Conservation (phyloP, 2,113 vertebrate species). For the Equus quagga region DNA sequence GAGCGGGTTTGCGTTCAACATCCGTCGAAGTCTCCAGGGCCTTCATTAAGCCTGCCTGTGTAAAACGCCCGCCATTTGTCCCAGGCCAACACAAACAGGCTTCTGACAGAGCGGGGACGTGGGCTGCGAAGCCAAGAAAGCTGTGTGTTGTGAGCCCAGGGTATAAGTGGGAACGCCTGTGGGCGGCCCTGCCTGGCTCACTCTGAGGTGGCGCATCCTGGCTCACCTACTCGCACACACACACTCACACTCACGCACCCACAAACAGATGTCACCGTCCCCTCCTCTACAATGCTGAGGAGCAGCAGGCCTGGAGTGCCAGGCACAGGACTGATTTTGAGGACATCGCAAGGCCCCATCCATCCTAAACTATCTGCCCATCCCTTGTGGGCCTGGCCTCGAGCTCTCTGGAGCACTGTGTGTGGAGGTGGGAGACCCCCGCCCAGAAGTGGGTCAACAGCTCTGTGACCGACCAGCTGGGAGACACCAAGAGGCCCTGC, state of each 20-base stretch:
- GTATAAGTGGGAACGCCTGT: neutral
- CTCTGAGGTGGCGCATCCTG: neutral
- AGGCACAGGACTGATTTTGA: rapidly evolving
- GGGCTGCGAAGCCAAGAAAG: neutral
- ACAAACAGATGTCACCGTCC: too few relatives aligned
- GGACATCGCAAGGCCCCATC: rapidly evolving
- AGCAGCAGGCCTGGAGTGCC: rapidly evolving
- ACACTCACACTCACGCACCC: neutral
- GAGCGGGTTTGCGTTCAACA: neutral
- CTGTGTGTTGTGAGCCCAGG: neutral
- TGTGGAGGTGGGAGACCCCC: rapidly evolving
- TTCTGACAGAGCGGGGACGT: neutral
- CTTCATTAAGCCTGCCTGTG: conserved; percentile 59
- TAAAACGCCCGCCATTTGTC: neutral
- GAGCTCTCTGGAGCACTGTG: neutral
- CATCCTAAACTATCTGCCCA: neutral
- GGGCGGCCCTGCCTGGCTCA: rapidly evolving
- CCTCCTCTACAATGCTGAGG: neutral
- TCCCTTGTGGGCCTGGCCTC: neutral
- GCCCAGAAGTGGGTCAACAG: too few relatives aligned
- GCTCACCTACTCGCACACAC: neutral
- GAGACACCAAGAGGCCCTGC: neutral
- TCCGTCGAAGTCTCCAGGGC: conserved; percentile 6
- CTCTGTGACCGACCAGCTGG: neutral
- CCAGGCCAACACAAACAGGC: conserved; percentile 17